Percentiles rank a stretch among this genome's conserved stretches.
Evolutionary conservation across 2,797 vertebrate species (phyloP).

Genomic region (Artibeus lituratus): DNA sequence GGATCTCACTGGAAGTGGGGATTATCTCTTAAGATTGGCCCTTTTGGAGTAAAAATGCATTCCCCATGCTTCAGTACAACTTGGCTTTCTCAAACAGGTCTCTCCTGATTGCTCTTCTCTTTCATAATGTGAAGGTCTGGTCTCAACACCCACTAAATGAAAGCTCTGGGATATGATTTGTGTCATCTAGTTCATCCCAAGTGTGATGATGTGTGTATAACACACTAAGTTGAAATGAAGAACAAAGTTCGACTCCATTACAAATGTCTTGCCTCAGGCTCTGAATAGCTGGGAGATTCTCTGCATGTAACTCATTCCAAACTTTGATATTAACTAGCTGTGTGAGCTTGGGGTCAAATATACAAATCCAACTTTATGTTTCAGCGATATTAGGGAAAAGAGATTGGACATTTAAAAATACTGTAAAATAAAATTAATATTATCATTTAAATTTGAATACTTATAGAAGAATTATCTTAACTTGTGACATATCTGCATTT

Average conservation of each 20-base stretch:
- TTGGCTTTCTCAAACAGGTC: no score
- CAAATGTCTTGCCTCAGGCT: neutral
- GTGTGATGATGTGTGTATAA: neutral
- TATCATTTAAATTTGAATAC: neutral
- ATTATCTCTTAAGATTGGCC: neutral
- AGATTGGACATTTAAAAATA: neutral
- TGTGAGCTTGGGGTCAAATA: neutral
- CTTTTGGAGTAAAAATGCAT: no score
- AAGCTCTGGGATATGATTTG: neutral
- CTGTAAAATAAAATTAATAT: neutral
- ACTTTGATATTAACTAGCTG: neutral
- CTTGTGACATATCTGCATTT: neutral
- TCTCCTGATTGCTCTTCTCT: no score
- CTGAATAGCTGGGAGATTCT: neutral
- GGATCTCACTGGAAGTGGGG: neutral
- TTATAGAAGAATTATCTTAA: neutral
- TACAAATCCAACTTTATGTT: neutral
- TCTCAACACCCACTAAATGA: neutral
- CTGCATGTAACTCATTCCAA: neutral
- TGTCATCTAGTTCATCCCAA: neutral
- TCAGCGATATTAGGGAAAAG: neutral
- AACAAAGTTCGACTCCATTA: neutral
- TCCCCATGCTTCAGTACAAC: no score
- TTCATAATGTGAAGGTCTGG: neutral
- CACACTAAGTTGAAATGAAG: neutral